Evolutionary conservation across 2,888 invertebrate species (phyloP), one percentile per base, ranked within the genome.

Genomic region (Tryphoninae sp.): DNA sequence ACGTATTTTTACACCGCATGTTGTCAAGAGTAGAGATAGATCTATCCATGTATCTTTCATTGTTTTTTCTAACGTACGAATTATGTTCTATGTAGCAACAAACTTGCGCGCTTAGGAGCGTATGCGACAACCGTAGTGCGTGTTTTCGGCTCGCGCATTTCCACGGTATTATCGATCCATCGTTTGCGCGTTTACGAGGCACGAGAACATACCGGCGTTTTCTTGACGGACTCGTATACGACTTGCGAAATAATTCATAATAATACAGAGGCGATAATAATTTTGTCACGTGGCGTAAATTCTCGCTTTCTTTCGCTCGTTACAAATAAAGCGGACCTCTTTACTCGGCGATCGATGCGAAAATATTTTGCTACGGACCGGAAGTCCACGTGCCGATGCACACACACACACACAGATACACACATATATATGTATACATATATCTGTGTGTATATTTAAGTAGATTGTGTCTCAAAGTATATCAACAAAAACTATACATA

Each of bases 71-170:
- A 26, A 26, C n/a, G 51, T 51, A 51, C 51, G 9, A 51, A n/a
- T 13, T 51, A 51, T 16, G 6, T 7, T 51, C n/a, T 51, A 16
- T 51, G 13, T 51, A 59, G 33, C 26, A 11, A 75, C 13, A 67
- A 59, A 59, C 19, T 65, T 9, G 45, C 13, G 45, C 11, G 9
- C 55, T 53, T 67, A 26, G 33, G 75, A 75, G 67, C 78, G 71
- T 75, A 9, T 72, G 78, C n/a, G 19, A 19, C 65, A 55, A 51
- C 58, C 61, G 16, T 33, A 40, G 81, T 72, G 78, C 78, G 78
- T 78, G 78, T 53, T 65, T 45, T 71, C 78, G 69, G 78, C 78
- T 75, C 75, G 81, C 78, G 78, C 81, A 81, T 81, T 81, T 74
- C 23, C 75, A 67, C 67, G 6, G 8, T 59, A 72, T 75, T 81